phyloP scores from a whole-genome alignment of 2,797 vertebrate species.

The Cossypha dichroa region DNA sequence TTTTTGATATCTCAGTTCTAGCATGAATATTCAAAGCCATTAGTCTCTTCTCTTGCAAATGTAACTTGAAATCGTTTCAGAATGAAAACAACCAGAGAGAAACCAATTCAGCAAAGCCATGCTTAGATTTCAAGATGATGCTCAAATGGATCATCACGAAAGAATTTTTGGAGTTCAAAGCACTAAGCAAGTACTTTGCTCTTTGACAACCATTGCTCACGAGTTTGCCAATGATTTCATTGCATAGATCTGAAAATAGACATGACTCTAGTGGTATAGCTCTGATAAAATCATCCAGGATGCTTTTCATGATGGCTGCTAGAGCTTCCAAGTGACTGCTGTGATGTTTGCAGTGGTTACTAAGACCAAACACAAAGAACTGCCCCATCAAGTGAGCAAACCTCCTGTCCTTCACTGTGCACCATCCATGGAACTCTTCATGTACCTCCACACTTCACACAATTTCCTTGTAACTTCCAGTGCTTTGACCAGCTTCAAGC shows the following conservation, averaged over 20 bases:
- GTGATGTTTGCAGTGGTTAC: neutral
- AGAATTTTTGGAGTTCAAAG: constrained; percentile 31
- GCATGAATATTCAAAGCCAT: neutral
- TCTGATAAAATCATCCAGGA: constrained; percentile 3
- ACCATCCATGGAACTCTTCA: neutral
- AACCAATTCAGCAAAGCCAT: constrained; percentile 3
- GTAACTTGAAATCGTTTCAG: neutral
- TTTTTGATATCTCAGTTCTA: neutral
- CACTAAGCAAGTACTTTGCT: neutral
- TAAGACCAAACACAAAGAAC: neutral
- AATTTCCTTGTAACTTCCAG: neutral
- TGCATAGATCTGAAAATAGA: neutral
- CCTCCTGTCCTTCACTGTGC: neutral
- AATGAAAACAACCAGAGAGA: neutral
- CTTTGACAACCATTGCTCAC: neutral
- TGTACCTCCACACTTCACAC: neutral
- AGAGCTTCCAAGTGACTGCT: neutral
- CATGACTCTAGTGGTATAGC: neutral
- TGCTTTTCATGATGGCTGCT: neutral
- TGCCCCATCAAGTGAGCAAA: neutral
- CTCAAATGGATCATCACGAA: constrained; percentile 23
- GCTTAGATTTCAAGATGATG: neutral
- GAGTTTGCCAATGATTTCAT: constrained; percentile 12
- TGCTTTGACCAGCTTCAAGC: neutral
- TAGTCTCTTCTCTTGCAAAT: neutral